phyloP scores from a whole-genome alignment of 2,113 vertebrate genomes.

The Mesoclemmys tuberculata region DNA sequence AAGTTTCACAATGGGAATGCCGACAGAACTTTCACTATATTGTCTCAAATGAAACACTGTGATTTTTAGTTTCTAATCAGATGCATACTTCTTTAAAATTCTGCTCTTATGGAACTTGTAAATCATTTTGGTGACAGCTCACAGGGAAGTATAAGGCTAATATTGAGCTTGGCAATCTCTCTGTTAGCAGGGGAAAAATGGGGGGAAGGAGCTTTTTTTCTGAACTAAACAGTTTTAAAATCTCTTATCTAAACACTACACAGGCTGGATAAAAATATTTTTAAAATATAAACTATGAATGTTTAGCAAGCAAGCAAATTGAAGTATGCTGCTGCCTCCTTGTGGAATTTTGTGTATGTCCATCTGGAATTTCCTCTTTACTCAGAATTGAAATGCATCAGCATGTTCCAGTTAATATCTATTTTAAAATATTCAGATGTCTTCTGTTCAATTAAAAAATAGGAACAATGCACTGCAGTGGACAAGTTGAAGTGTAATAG shows the following conservation, averaged over 20 bases:
- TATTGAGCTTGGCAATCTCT: slow-evolving; percentile 51
- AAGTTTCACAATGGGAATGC: slow-evolving; percentile 24
- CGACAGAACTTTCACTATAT: slow-evolving; percentile 10
- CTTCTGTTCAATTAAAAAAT: not conserved
- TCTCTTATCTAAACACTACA: slow-evolving; percentile 25
- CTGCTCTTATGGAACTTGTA: slow-evolving; percentile 29
- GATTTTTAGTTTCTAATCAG: slow-evolving; percentile 63
- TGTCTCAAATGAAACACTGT: slow-evolving; percentile 26
- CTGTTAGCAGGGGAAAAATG: slow-evolving; percentile 15
- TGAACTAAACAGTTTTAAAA: slow-evolving; percentile 52
- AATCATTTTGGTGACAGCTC: slow-evolving; percentile 56
- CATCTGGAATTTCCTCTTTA: not conserved
- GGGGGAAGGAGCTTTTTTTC: not conserved
- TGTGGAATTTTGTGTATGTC: slow-evolving; percentile 52
- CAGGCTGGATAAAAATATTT: not conserved
- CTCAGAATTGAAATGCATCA: not conserved
- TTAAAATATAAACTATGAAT: not conserved
- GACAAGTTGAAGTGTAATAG: not conserved
- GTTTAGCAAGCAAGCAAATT: slow-evolving; percentile 20
- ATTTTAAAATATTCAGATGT: not conserved
- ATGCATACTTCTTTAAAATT: slow-evolving; percentile 64
- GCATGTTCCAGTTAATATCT: not conserved
- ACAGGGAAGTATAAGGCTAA: slow-evolving; percentile 44
- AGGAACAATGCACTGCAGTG: not conserved
- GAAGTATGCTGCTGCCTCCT: slow-evolving; percentile 70